Evolutionary conservation across 2,797 vertebrate genomes (phyloP).

Genomic region (Pantherophis vulpinus): DNA sequence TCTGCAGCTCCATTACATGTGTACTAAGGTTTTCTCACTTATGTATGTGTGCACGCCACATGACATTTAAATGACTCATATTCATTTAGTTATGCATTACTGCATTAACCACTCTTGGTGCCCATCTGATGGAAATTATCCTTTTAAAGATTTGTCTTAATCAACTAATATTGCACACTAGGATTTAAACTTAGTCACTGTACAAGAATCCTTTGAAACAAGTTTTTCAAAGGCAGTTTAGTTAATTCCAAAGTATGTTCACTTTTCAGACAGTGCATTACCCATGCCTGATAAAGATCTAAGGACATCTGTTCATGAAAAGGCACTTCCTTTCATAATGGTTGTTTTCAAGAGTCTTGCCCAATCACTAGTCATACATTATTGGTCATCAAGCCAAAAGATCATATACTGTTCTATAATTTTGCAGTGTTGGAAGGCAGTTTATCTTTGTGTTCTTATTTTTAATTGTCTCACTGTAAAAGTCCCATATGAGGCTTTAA

Average conservation of each 20-base stretch:
- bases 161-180: conserved; percentile 73
- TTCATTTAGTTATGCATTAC: conserved; percentile 69
- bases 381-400: not conserved
- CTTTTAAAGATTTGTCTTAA: conserved; percentile 74
- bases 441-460: not conserved
- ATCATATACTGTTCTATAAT: conserved; percentile 31
- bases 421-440: not conserved
- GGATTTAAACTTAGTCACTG: conserved; percentile 74
- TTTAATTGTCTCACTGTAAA: not conserved
- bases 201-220: conserved; percentile 73
- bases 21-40: not conserved
- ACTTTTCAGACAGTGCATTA: conserved; percentile 52
- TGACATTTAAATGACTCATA: conserved; percentile 62
- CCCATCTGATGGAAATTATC: conserved; percentile 75
- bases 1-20: not conserved
- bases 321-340: conserved; percentile 34
- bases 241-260: conserved; percentile 60
- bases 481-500: not conserved
- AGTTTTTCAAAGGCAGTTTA: conserved; percentile 71
- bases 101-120: conserved; percentile 70
- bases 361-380: conserved; percentile 29
- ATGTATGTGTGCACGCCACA: conserved; percentile 54
- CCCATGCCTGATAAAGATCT: conserved; percentile 60
- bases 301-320: conserved; percentile 53
- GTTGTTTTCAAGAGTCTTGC: conserved; percentile 43